Conservation (phyloP, 2,113 vertebrate species). For the Sporophila hypoxantha region DNA sequence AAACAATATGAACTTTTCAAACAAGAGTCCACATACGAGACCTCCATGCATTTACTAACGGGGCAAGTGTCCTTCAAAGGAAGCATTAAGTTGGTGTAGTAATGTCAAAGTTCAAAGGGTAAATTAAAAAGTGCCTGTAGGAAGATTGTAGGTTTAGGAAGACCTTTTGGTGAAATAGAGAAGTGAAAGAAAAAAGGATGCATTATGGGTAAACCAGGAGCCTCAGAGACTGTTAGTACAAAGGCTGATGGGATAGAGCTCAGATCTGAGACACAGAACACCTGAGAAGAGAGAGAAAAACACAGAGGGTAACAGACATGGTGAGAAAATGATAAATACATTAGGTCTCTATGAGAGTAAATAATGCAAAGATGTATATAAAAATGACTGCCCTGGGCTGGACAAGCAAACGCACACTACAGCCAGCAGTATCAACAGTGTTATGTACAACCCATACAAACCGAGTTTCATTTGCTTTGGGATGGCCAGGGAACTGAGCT, state of each 20-base stretch:
- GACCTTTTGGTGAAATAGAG: constrained; percentile 75
- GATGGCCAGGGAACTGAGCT: neutral
- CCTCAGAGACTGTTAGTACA: constrained; percentile 86
- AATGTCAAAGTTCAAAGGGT: constrained; percentile 66
- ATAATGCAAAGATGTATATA: constrained; percentile 69
- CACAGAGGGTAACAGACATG: constrained; percentile 77
- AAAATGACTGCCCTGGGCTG: constrained; percentile 54
- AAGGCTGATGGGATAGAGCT: constrained; percentile 84
- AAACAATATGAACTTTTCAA: constrained; percentile 67
- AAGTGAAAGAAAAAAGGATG: constrained; percentile 77
- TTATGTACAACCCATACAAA: neutral
- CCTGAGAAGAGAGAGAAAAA: constrained; percentile 88
- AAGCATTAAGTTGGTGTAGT: constrained; percentile 63
- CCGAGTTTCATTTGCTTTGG: neutral
- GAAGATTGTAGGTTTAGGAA: constrained; percentile 74
- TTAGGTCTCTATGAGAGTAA: constrained; percentile 67
- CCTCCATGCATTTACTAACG: constrained; percentile 69
- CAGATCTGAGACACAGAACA: constrained; percentile 89
- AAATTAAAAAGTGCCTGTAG: constrained; percentile 72
- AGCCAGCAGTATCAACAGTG: neutral
- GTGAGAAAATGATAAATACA: constrained; percentile 77
- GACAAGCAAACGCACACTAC: neutral
- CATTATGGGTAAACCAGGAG: constrained; percentile 78
- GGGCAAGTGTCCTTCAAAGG: constrained; percentile 62
- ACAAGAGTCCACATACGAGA: constrained; percentile 65